Base-by-base conservation (phyloP, 2,797 vertebrate species). In the Brachymystax lenok region DNA sequence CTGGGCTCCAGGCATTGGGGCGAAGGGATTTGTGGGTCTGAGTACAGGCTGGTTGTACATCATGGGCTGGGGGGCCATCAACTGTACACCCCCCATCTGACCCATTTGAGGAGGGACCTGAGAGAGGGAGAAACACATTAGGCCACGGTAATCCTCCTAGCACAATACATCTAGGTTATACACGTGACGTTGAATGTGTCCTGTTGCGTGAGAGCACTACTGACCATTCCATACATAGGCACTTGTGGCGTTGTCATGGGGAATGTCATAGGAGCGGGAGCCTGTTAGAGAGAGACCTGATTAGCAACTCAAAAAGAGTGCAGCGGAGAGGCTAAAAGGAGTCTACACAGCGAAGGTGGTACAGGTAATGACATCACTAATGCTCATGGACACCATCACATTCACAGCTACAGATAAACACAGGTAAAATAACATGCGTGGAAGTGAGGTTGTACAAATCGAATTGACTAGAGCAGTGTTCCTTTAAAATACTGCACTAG, bases 221-320 rank as follows among this genome's bases (percentile, higher is more conserved):
- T 95, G 90, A 97, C 96, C 96, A 97, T 96, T 96, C 96, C 95
- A 92, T 96, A 97, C 84, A 96, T 91, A 96, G 96, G 96, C 95
- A 97, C 95, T 97, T 98, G 96, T 87, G 96, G 95, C 90, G 96
- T 94, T 85, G 95, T 94, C 94, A 96, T 88, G 82, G 96, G 95
- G 88, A 96, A 97, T 50, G 94, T 84, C 84, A 96, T 91, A 74
- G 96, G 94, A 87, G 96, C 93, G 79, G 96, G 95, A 93, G 95
- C 95, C 96, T 95, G 85, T 16, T 24, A 33, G 24, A 30, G 46
- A 52, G 19, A 75, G 30, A 30, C 27, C 30, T 33, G 66, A 17
- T 19, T 33, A 66, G 56, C n/a, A 19, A 19, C 5, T 19, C 4
- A 6, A 1, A 59, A 21, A 59, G n/a, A 21, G 56, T 19, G 56